Evolutionary conservation across 2,113 vertebrate genomes (phyloP).

Genomic region (Cinclus mexicanus): DNA sequence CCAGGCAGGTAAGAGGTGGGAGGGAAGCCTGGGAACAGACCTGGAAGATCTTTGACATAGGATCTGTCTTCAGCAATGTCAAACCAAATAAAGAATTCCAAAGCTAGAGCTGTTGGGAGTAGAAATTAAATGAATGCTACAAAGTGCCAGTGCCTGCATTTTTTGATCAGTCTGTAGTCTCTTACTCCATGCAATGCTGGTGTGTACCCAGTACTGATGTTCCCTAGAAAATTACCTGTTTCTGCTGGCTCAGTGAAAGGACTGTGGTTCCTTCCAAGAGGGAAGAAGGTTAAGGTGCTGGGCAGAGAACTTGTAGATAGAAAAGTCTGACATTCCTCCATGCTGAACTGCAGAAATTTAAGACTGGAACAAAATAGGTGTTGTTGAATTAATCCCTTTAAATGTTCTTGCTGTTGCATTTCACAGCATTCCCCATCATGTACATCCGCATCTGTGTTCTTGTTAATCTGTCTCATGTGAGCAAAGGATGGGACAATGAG

Average conservation of each 20-base stretch:
- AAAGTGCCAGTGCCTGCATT: not conserved
- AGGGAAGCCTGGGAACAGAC: not conserved
- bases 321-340: not conserved
- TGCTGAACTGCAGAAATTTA: not conserved
- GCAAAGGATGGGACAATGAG: not conserved
- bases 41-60: not conserved
- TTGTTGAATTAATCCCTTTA: not conserved
- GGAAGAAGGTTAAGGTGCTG: not conserved
- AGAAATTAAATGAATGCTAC: not conserved
- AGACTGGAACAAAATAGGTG: not conserved
- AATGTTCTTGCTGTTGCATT: not conserved
- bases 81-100: constrained; percentile 58
- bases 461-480: not conserved
- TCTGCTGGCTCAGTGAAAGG: not conserved
- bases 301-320: not conserved
- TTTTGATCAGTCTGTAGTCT: not conserved
- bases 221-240: not conserved
- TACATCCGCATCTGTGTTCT: not conserved
- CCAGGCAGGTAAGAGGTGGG: not conserved
- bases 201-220: not conserved
- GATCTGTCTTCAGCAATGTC: not conserved
- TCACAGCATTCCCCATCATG: not conserved
- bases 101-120: not conserved
- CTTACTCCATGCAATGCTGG: not conserved
- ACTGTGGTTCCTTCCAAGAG: not conserved